Percentiles rank a stretch among this genome's conserved stretches.
Evolutionary conservation across 2,797 vertebrate species (phyloP).

Genomic region (Siniperca undulata): DNA sequence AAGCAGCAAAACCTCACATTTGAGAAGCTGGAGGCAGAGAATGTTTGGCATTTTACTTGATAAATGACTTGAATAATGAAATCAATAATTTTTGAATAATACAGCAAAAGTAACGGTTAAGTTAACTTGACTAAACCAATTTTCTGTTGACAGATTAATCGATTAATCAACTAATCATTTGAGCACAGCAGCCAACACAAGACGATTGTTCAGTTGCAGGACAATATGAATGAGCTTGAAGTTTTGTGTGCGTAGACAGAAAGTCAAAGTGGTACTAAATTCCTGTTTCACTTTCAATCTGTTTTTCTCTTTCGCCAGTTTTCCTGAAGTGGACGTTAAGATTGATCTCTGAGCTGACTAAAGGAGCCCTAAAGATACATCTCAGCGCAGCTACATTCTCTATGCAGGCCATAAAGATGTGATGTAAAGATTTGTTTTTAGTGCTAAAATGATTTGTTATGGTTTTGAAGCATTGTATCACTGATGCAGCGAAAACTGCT

Average conservation of each 20-base stretch:
- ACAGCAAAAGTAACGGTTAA: not conserved
- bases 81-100: not conserved
- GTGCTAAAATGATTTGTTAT: constrained; percentile 32
- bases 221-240: constrained; percentile 3
- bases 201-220: not conserved
- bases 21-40: not conserved
- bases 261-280: constrained; percentile 12
- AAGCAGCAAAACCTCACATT: not conserved
- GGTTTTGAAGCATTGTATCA: constrained; percentile 24
- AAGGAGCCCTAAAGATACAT: constrained; percentile 17
- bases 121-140: not conserved
- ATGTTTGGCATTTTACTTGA: not conserved
- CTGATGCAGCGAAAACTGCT: constrained; percentile 15
- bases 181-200: not conserved
- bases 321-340: not conserved
- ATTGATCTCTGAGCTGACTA: constrained; percentile 18
- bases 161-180: not conserved
- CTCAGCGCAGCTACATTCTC: not conserved
- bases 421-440: constrained; percentile 43
- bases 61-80: not conserved
- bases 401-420: constrained; percentile 30
- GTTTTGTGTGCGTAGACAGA: constrained; percentile 8
- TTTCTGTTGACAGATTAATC: not conserved
- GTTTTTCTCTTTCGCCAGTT: constrained; percentile 17
- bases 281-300: not conserved